Evolutionary conservation across 2,797 vertebrate genomes (phyloP).

Genomic region (Caiman crocodilus): DNA sequence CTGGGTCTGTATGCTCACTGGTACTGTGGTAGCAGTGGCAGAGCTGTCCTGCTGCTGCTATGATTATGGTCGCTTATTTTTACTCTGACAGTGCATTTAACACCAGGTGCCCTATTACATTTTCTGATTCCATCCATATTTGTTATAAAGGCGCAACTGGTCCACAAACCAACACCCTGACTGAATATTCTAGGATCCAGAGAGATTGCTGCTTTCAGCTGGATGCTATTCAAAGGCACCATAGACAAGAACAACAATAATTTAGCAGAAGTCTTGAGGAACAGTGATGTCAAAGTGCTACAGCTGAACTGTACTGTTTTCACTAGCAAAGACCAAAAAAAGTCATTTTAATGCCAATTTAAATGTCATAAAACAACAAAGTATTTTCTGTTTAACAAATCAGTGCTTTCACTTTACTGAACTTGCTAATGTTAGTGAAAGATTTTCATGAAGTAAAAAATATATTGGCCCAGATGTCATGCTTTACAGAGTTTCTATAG

Average conservation of each 20-base stretch:
- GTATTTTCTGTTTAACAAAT: background rate
- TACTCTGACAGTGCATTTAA: background rate
- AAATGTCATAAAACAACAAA: background rate
- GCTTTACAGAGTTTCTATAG: background rate
- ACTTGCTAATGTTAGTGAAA: background rate
- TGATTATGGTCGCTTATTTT: background rate
- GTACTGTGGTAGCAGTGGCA: background rate
- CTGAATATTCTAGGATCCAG: constrained; percentile 3
- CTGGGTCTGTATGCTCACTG: background rate
- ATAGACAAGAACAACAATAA: rapidly evolving
- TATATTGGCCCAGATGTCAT: background rate
- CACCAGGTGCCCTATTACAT: background rate
- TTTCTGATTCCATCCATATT: background rate
- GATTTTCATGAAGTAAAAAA: background rate
- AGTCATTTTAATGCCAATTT: background rate
- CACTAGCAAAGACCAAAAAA: rapidly evolving
- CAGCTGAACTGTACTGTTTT: background rate
- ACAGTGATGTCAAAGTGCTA: too few relatives aligned
- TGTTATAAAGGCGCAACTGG: background rate
- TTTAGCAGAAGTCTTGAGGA: background rate
- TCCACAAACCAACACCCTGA: constrained; percentile 31
- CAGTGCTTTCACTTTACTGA: background rate
- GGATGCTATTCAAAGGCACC: background rate
- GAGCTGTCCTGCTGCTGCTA: background rate
- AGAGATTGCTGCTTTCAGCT: background rate